Evolutionary conservation across 2,113 vertebrate genomes (phyloP).

Genomic region (Elachura formosa): DNA sequence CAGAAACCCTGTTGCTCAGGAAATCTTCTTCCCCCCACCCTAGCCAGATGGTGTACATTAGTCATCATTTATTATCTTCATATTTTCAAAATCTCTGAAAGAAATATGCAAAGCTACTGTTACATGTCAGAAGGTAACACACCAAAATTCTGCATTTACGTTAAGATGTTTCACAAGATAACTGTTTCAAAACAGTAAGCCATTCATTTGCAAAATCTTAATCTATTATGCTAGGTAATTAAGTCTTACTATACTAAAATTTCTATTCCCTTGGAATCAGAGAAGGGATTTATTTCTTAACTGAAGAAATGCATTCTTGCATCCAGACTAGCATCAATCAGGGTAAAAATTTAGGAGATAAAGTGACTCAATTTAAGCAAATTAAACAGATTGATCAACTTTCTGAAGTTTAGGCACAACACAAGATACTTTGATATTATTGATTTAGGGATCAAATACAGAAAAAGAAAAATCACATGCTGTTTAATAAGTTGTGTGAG

Average conservation of each 20-base stretch:
- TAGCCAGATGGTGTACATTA: slow-evolving; percentile 57
- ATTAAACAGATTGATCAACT: not conserved
- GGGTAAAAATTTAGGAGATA: not conserved
- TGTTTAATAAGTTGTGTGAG: not conserved
- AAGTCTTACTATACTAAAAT: not conserved
- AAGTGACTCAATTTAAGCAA: not conserved
- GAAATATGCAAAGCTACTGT: slow-evolving; percentile 38
- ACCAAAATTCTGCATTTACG: not conserved
- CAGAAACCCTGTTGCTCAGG: not conserved
- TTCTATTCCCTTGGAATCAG: not conserved
- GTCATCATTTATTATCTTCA: slow-evolving; percentile 63
- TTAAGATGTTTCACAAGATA: not conserved
- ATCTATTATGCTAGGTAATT: not conserved
- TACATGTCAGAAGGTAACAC: not conserved
- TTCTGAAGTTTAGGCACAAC: not conserved
- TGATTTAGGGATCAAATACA: not conserved
- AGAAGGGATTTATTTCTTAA: not conserved
- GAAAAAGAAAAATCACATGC: not conserved
- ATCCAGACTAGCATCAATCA: not conserved
- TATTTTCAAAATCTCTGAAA: slow-evolving; percentile 43
- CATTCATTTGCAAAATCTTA: not conserved
- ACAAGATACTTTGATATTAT: not conserved
- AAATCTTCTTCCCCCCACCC: not conserved
- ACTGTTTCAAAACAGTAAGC: not conserved
- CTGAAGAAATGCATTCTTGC: not conserved